Conservation (phyloP, 2,797 vertebrate genomes). For the Synaphobranchus kaupii region DNA sequence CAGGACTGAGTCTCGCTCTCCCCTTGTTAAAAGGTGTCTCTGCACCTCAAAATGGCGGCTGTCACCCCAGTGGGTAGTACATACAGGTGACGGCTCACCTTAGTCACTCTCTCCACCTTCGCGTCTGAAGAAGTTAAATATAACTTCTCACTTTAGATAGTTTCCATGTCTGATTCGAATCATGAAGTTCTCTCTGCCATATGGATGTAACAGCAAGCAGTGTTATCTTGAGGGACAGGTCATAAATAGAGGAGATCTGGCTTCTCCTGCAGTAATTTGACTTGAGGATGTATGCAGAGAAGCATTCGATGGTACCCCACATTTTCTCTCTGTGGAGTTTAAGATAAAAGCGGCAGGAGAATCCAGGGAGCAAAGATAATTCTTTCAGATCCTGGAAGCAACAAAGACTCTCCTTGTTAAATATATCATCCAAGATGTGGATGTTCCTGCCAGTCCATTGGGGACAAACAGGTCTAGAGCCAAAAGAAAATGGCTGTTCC, state of each 20-base stretch:
- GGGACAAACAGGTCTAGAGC: background rate
- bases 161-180: background rate
- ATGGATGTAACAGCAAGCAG: background rate
- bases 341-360: background rate
- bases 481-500: background rate
- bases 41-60: background rate
- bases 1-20: background rate
- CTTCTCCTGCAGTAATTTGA: background rate
- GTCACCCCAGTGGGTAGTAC: background rate
- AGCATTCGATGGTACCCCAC: background rate
- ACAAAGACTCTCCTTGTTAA: background rate
- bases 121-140: background rate
- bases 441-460: background rate
- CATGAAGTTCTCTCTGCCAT: background rate
- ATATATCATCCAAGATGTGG: background rate
- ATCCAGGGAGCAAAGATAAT: background rate
- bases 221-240: background rate
- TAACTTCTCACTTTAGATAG: background rate
- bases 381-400: background rate
- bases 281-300: background rate
- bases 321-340: background rate
- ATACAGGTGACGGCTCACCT: background rate
- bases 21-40: background rate
- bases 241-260: background rate
- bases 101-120: background rate